Percentiles rank a stretch among this genome's conserved stretches.
Conservation (phyloP, 2,888 invertebrate species). For the Tortrix viridana region DNA sequence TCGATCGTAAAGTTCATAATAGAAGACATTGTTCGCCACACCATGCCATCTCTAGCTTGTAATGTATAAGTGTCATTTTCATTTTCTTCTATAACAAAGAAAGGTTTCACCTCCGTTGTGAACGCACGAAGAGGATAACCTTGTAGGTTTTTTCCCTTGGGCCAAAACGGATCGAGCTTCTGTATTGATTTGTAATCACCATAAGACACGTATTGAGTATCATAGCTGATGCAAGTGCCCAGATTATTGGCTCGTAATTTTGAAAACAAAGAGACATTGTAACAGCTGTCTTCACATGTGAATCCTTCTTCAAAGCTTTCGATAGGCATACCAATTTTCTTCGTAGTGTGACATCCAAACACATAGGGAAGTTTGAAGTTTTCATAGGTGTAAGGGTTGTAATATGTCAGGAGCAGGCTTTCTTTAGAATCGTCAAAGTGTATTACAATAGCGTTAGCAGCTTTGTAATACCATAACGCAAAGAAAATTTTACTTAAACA, state of each 20-base stretch:
- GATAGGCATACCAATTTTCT: constrained; percentile 58
- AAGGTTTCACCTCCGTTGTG: constrained; percentile 58
- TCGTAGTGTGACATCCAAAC: constrained; percentile 64
- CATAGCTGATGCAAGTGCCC: constrained; percentile 67
- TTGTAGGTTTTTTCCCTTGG: constrained; percentile 62
- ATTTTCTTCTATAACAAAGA: constrained; percentile 52
- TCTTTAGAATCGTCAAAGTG: constrained; percentile 54
- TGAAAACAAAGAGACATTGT: constrained; percentile 59
- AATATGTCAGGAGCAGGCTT: constrained; percentile 51
- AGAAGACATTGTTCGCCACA: constrained; percentile 66
- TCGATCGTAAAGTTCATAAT: constrained; percentile 71
- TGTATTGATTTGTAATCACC: constrained; percentile 41
- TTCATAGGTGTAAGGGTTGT: constrained; percentile 59
- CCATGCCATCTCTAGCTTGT: constrained; percentile 61
- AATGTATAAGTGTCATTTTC: constrained; percentile 57
- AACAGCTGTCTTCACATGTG: constrained; percentile 59
- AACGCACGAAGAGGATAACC: constrained; percentile 60
- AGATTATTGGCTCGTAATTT: constrained; percentile 55
- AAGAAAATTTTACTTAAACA: constrained; percentile 61
- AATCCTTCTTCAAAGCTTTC: constrained; percentile 55
- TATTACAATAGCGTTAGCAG: constrained; percentile 58
- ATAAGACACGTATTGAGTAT: constrained; percentile 50
- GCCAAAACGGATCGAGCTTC: constrained; percentile 55
- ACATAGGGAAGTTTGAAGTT: constrained; percentile 49
- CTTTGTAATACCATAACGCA: constrained; percentile 65